Evolutionary conservation across 2,113 vertebrate species (phyloP).

Genomic region (Nanorana parkeri): DNA sequence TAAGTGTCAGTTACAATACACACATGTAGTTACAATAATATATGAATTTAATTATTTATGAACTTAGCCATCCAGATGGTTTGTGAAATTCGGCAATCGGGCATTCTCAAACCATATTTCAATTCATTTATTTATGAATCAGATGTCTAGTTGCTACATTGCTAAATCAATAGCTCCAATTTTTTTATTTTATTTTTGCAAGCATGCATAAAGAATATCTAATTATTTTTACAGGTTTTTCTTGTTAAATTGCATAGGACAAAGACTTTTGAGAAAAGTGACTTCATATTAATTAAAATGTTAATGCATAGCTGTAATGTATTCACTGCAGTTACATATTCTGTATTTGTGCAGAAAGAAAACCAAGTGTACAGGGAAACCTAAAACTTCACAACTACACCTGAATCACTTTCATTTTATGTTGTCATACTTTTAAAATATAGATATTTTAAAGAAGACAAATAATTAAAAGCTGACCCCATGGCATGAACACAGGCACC

Average conservation of each 20-base stretch:
- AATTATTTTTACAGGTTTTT: background rate
- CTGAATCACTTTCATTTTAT: no score
- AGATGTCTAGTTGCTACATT: background rate
- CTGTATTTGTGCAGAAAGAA: background rate
- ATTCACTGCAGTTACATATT: background rate
- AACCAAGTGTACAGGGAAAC: background rate
- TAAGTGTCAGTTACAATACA: background rate
- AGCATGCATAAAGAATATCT: background rate
- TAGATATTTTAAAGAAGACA: no score
- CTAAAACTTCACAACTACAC: background rate
- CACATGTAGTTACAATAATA: background rate
- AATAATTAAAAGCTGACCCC: no score
- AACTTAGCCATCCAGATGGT: constrained; percentile 17
- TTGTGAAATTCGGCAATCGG: background rate
- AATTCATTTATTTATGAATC: constrained; percentile 27
- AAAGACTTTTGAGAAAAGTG: background rate
- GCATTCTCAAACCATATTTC: background rate
- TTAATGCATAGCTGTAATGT: constrained; percentile 2
- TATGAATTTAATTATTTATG: constrained; percentile 3
- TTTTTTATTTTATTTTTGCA: background rate
- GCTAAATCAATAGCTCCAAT: background rate
- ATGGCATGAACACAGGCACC: no score
- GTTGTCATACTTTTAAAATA: no score
- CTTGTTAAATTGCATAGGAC: background rate
- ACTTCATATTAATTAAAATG: constrained; percentile 2